Evolutionary conservation across 2,888 invertebrate species (phyloP), one percentile per base, ranked within the genome.

Genomic region (Shargacucullia verbasci): DNA sequence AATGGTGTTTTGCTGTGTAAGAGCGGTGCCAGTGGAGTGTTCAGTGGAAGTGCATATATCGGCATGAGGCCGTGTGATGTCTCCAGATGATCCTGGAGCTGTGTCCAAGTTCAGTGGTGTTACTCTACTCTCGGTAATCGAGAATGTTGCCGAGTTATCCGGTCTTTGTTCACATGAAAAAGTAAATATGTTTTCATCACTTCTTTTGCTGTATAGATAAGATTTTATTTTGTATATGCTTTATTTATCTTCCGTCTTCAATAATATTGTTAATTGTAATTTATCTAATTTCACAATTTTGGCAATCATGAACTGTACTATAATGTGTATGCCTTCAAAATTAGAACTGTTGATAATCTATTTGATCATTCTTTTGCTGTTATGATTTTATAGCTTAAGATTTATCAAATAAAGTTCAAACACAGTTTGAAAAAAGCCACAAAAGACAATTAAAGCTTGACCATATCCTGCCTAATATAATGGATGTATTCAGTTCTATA

Each of bases 181-280:
- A 91, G 93, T 94, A 93, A 93, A 87, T 93, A 92, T 92, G 73
- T 84, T 86, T 88, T 86, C 78, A 82, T 86, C 82, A 79, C 78
- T 86, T 87, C 71, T 83, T 85, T 87, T 85, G 80, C 84, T 85
- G 68, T 86, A 80, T 74, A 66, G 65, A 76, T 87, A 84, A 86
- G 80, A 76, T 83, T 84, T 79, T 77, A 65, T 81, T 82, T 83
- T 84, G 68, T 83, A 79, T 66, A 63, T 68, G 80, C 79, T 83
- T 85, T 69, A 53, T 66, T 84, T 82, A 78, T 71, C 73, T 73
- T 74, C 56, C 76, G 68, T 74, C 62, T 58, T 59, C 70, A 60
- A 59, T n/a, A n/a, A n/a, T 68, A 70, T 63, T 73, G 69, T 70
- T 57, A 67, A 63, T 67, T 71, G 43, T 72, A 60, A 53, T 52